phyloP scores from a whole-genome alignment of 2,888 invertebrate genomes.

The Plebejus anna region DNA sequence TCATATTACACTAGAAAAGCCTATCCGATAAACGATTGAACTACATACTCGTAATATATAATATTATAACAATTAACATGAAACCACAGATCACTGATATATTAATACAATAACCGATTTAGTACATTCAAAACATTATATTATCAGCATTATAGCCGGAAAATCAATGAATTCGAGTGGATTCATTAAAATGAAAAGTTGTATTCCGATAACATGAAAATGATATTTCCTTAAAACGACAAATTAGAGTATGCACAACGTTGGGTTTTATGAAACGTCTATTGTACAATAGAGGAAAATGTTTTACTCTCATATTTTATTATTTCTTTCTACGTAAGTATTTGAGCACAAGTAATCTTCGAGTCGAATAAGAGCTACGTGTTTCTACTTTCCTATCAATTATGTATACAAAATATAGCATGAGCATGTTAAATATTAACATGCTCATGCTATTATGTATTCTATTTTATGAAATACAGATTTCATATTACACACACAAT shows the following conservation, averaged over 20 bases:
- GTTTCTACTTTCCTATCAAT: neutral
- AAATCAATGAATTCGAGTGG: neutral
- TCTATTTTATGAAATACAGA: neutral
- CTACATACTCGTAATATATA: neutral
- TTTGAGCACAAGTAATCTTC: constrained; percentile 14
- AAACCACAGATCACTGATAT: neutral
- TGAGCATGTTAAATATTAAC: neutral
- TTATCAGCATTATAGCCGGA: neutral
- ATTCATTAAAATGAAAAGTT: constrained; percentile 12
- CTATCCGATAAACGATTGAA: neutral
- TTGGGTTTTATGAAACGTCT: neutral
- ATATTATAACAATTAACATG: neutral
- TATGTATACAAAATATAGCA: neutral
- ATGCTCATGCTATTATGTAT: neutral
- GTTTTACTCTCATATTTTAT: constrained; percentile 10
- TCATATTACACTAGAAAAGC: neutral
- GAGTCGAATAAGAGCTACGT: constrained; percentile 10
- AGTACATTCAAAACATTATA: neutral
- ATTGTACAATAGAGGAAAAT: constrained; percentile 9
- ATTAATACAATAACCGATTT: neutral
- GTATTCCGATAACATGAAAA: neutral
- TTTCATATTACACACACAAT: neutral
- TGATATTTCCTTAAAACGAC: neutral
- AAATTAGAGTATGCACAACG: neutral
- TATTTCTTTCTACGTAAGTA: neutral